Conservation (phyloP, 2,888 invertebrate species). For the Drosophila paramelanica region DNA sequence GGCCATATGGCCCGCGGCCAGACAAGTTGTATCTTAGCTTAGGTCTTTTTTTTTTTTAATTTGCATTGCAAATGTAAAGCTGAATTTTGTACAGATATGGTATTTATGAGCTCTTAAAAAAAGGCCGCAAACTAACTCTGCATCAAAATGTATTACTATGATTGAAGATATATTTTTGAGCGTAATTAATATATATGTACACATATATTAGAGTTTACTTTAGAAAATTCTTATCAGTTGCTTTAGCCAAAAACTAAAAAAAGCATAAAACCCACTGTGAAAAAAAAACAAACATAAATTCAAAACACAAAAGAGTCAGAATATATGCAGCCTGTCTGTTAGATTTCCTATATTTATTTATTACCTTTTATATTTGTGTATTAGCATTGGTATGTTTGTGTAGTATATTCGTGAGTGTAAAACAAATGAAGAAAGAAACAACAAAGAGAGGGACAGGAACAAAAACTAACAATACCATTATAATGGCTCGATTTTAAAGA, state of each 20-base stretch:
- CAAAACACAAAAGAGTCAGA: too few relatives aligned
- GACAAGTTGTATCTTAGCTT: constrained; percentile 16
- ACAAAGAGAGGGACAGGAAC: constrained; percentile 23
- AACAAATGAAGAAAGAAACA: constrained; percentile 21
- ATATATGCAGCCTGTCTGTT: too few relatives aligned
- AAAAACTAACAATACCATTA: constrained; percentile 60
- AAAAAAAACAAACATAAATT: too few relatives aligned
- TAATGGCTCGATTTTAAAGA: constrained; percentile 76
- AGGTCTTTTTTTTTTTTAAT: constrained; percentile 43
- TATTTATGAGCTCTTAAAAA: constrained; percentile 70
- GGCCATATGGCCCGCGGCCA: constrained; percentile 27
- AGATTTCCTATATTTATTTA: too few relatives aligned
- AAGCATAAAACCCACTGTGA: too few relatives aligned
- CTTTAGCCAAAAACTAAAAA: too few relatives aligned
- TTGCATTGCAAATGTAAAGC: constrained; percentile 66
- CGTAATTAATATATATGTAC: too few relatives aligned
- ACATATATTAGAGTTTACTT: too few relatives aligned
- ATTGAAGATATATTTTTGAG: too few relatives aligned
- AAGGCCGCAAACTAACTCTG: constrained; percentile 33
- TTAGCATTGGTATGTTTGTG: constrained; percentile 10
- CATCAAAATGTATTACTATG: constrained; percentile 1
- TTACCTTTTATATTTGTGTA: not conserved
- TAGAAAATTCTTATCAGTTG: too few relatives aligned
- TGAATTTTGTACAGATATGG: constrained; percentile 43
- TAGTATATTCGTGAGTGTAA: constrained; percentile 36